Evolutionary conservation across 2,888 invertebrate genomes (phyloP).

Genomic region (Eristalis intricaria): DNA sequence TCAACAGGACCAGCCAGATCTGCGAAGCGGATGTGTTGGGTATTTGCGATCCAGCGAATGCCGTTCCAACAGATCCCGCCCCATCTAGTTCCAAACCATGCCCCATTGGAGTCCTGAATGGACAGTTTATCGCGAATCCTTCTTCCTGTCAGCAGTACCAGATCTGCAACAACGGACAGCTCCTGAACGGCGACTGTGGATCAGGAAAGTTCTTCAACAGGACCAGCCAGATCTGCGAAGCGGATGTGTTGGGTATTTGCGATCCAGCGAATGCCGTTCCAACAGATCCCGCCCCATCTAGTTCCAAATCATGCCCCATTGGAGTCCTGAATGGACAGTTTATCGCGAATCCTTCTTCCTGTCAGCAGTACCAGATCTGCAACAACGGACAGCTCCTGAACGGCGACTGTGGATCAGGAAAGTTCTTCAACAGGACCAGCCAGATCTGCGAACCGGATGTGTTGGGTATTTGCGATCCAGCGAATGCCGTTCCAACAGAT

Average conservation of each 20-base stretch:
- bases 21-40: constrained; percentile 3
- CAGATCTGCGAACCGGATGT: constrained; percentile 17
- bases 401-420: constrained; percentile 35
- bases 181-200: constrained; percentile 69
- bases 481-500: neutral
- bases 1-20: constrained; percentile 25
- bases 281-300: too few species aligned
- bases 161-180: constrained; percentile 72
- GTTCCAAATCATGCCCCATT: neutral
- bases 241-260: constrained; percentile 28
- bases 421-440: constrained; percentile 31
- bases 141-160: constrained; percentile 73
- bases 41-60: neutral
- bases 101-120: constrained; percentile 9
- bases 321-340: neutral
- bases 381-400: constrained; percentile 24
- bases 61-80: neutral
- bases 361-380: constrained; percentile 41
- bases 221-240: constrained; percentile 35
- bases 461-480: neutral
- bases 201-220: constrained; percentile 70
- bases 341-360: constrained; percentile 12
- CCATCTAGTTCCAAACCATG: neutral
- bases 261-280: constrained; percentile 17
- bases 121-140: constrained; percentile 26